A percentile compares a stretch with the other conserved stretches of the same genome.
Evolutionary conservation across 2,113 vertebrate genomes (phyloP).

Genomic region (Alethe diademata): DNA sequence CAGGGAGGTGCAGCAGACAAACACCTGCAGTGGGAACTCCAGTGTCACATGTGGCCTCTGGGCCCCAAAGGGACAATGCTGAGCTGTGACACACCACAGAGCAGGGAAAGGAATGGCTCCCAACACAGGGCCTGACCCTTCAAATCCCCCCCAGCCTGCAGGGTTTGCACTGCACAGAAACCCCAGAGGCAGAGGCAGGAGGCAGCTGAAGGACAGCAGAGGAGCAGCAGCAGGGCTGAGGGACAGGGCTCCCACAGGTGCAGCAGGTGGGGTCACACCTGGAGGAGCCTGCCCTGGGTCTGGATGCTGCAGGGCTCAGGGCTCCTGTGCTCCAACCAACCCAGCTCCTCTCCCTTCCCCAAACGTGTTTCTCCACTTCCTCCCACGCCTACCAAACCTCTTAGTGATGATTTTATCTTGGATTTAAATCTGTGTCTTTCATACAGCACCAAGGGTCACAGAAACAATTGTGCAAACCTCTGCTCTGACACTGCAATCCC

Average conservation of each 20-base stretch:
- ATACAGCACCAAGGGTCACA: neutral
- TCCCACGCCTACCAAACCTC: neutral
- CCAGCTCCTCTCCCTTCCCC: neutral
- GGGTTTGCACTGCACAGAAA: neutral
- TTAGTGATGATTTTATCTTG: neutral
- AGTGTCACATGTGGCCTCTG: neutral
- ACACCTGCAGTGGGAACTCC: neutral
- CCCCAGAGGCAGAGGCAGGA: neutral
- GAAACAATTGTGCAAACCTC: neutral
- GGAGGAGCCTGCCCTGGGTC: neutral
- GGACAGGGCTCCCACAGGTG: neutral
- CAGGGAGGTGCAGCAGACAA: neutral
- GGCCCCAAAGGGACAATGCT: neutral
- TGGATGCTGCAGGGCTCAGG: neutral
- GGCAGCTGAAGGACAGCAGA: neutral
- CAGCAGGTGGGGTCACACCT: neutral
- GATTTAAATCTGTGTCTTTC: neutral
- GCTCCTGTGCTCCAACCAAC: neutral
- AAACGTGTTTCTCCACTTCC: neutral
- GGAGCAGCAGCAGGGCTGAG: neutral
- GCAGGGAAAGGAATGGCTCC: neutral
- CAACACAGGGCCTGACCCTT: neutral
- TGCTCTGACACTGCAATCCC: neutral
- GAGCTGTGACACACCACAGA: neutral
- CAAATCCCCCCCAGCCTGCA: neutral